These are phyloP conservation scores for Mesocentrotus franciscanus DNA, from an alignment of 53 echinoderm and acorn worm genomes.

Conservation along the genomic window DNA sequence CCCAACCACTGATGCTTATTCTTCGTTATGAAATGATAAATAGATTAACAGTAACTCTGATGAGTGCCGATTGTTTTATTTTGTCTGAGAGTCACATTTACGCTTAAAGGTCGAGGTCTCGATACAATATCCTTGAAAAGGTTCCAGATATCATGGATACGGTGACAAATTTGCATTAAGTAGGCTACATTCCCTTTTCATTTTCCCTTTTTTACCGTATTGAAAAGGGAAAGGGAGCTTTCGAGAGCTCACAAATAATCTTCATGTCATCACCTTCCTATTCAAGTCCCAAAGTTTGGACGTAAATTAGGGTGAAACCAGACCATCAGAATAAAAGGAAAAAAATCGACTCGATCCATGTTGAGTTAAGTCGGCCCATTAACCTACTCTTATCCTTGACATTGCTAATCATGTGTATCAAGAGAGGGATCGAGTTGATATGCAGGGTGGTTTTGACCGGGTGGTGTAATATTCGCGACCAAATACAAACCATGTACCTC, in stretches of 20 bases:
- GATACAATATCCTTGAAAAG: not conserved
- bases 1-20: too few species aligned
- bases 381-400: not conserved
- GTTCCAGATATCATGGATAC: too few species aligned
- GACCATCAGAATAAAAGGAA: not conserved
- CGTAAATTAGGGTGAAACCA: not conserved
- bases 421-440: not conserved
- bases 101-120: not conserved
- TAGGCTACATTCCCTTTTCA: not conserved
- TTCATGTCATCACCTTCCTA: conserved; percentile 12
- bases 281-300: not conserved
- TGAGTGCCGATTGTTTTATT: too few species aligned
- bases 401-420: conserved; percentile 18
- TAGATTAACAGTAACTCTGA: too few species aligned
- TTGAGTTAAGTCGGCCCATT: conserved; percentile 18
- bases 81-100: not conserved
- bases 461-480: not conserved
- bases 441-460: not conserved
- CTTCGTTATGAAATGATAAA: too few species aligned
- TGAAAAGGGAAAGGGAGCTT: not conserved
- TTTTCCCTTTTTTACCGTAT: not conserved
- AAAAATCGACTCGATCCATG: not conserved
- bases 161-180: not conserved
- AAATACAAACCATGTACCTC: too few species aligned
- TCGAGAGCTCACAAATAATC: not conserved